phyloP scores from a whole-genome alignment of 2,888 invertebrate genomes.

The Troides helena region DNA sequence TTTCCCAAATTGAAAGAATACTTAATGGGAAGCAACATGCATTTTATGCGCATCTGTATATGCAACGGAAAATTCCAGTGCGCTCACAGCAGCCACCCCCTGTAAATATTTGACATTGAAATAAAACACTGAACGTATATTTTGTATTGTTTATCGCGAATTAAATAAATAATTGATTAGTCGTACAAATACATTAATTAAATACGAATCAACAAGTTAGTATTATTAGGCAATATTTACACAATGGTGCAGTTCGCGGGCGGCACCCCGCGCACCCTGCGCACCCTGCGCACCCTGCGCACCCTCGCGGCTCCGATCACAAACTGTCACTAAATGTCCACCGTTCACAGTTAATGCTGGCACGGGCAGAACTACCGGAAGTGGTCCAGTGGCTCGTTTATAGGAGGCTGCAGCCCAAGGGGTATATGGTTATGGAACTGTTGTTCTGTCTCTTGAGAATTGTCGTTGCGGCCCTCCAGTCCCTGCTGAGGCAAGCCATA shows the following conservation, averaged over 20 bases:
- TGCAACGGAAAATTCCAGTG: no score
- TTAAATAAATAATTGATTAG: conserved; percentile 48
- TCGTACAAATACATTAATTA: conserved; percentile 51
- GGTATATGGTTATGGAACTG: conserved; percentile 72
- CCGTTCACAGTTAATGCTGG: conserved; percentile 23
- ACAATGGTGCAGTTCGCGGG: neutral
- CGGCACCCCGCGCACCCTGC: neutral
- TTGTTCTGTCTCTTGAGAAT: conserved; percentile 44
- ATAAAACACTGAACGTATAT: neutral
- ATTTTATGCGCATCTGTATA: no score
- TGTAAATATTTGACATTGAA: neutral
- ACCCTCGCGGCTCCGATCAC: conserved; percentile 17
- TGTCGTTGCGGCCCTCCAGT: conserved; percentile 64
- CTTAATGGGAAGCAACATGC: no score
- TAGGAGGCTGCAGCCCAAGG: conserved; percentile 66
- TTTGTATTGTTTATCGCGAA: conserved; percentile 40
- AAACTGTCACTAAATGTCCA: conserved; percentile 18
- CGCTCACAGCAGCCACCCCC: no score
- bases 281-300: neutral
- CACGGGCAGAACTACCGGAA: conserved; percentile 54
- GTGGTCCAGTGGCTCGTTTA: conserved; percentile 69
- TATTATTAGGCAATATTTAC: conserved; percentile 54
- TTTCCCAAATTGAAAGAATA: no score
- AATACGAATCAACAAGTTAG: conserved; percentile 38
- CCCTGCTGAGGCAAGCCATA: conserved; percentile 61